Evolutionary conservation across 1,140 invertebrate genomes (phyloP), one percentile per base, ranked within the genome.

Genomic region (Drosophila kanapiae): DNA sequence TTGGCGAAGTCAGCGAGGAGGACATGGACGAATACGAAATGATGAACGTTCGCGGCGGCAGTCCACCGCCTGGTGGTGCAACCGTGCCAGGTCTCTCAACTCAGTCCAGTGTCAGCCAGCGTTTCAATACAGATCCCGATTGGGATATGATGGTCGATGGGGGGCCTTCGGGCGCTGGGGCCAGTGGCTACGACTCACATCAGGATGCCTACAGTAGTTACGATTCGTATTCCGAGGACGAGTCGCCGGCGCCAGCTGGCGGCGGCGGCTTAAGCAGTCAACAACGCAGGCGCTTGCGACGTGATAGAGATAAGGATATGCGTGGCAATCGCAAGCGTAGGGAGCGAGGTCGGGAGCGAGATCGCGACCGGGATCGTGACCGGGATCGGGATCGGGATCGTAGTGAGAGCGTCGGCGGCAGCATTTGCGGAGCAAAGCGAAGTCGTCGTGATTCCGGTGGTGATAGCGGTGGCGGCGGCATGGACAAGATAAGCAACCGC

Each of bases 11-110:
- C 6, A 70, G 45, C 45, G 83, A 85, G 27, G 75, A 81, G 23
- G 91, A 92, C 9, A 69, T 87, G 72, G 91, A 92, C n/a, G 94
- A 97, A 82, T 96, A 95, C 78, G 96, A 97, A 88, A 96, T 96
- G 95, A 93, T 97, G 82, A 96, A 96, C 91, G 94, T 97, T 7
- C 94, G 96, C 43, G 96, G 96, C 53, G 96, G 96, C 37, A 95
- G 95, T 54, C 95, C 95, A 9, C 94, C 94, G 33, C 93, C 91
- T 86, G 53, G 91, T 86, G 62, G 69, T 18, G 38, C 83, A 76
- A 37, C 76, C 68, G 18, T 14, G 8, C 23, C 83, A 82, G 23
- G 23, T 23, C 13, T 62, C 18, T 18, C 37, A 3, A 6, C 31
- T 33, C 53, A 37, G 9, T 0, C 18, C 13, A 38, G 53, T 23